Conservation (phyloP, 1,140 invertebrate species). For the Dryas iulia region DNA sequence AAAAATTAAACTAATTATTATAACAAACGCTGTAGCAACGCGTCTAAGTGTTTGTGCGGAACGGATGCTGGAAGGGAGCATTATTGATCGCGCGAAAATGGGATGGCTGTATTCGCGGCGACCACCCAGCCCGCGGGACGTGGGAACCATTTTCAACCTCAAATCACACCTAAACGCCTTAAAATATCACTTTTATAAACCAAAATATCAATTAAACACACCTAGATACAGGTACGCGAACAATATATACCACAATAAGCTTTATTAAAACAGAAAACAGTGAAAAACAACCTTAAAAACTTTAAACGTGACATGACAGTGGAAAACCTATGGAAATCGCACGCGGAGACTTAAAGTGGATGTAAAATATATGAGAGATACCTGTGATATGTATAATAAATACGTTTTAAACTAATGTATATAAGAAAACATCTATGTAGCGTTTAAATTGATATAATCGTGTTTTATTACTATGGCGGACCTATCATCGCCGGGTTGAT, state of each 20-base stretch:
- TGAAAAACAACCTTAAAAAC: constrained; percentile 38
- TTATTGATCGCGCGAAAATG: constrained; percentile 80
- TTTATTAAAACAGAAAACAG: constrained; percentile 22
- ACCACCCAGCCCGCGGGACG: constrained; percentile 73
- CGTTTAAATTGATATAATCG: neutral
- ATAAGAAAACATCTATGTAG: too few species aligned
- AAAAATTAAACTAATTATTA: neutral
- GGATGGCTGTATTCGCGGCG: constrained; percentile 76
- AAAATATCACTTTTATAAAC: constrained; percentile 52
- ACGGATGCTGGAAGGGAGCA: constrained; percentile 80
- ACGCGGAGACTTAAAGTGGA: neutral
- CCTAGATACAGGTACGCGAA: constrained; percentile 12
- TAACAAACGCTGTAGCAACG: neutral
- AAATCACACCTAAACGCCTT: constrained; percentile 67
- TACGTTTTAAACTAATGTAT: too few species aligned
- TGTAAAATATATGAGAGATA: constrained; percentile 3
- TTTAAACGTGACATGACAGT: constrained; percentile 49
- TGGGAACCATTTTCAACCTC: constrained; percentile 61
- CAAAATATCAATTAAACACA: constrained; percentile 46
- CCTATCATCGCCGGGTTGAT: constrained; percentile 56
- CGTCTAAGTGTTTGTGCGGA: constrained; percentile 42
- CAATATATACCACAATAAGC: constrained; percentile 30
- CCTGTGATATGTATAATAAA: too few species aligned
- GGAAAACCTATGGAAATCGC: constrained; percentile 39
- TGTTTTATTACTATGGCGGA: constrained; percentile 54